Base-by-base conservation (phyloP, 1,140 invertebrate genomes). In the Caenorhabditis briggsae region DNA sequence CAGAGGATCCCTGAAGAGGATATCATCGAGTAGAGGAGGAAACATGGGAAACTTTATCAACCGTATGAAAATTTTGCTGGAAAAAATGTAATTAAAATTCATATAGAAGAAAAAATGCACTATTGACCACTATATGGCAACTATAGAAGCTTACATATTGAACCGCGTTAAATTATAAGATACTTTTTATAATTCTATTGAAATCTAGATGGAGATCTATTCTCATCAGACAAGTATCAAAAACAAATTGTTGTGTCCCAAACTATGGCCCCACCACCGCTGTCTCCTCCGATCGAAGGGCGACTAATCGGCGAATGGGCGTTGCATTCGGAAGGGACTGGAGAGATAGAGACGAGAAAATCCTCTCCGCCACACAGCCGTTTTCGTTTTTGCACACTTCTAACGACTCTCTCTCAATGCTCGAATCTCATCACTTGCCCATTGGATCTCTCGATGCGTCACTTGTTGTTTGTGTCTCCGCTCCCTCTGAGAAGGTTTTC, bases 241-340 rank as follows among this genome's bases (percentile, higher is more conserved):
- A 61, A 61, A 61, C 59, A 61, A 61, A 61, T 61, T 61, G 59
- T 33, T 11, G 20, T 61, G 8, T 25, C 8, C n/a, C 16, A 5
- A 43, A 50, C 46, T 78, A 78, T n/a, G 43, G 43, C 33, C 56
- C 56, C 56, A 58, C 23, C 46, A 20, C 20, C 20, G n/a, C 23
- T 25, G 20, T 20, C n/a, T 53, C 70, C 11, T 3, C 43, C 20
- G 70, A 78, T 70, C 64, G n/a, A 20, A 3, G 33, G 70, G 70
- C 46, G 46, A 78, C 70, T 78, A 78, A 78, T 78, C 70, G 70
- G 43, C 70, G 70, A 78, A 48, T 78, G 70, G 70, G 70, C 70
- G 70, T 23, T 78, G 43, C n/a, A 41, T 7, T 18, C 46, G 11
- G 33, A n/a, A 70, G 46, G 7, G 70, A 50, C 14, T 25, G 70